Conservation (phyloP, 2,888 invertebrate species). For the Conops quadrifasciatus region DNA sequence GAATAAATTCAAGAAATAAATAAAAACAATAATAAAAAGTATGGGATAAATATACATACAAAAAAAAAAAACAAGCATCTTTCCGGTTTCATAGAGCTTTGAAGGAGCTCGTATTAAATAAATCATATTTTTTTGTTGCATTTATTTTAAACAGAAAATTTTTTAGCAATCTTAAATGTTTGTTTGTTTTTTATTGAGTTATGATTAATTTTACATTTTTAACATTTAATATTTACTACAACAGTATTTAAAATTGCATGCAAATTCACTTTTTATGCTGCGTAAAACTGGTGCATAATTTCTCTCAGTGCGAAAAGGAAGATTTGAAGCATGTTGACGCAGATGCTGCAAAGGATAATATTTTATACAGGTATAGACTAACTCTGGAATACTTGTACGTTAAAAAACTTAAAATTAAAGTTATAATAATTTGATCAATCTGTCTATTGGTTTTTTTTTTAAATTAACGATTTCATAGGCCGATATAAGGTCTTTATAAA, state of each 20-base stretch:
- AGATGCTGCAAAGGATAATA: conserved; percentile 23
- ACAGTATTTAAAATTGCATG: not conserved
- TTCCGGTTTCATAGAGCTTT: not conserved
- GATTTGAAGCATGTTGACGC: conserved; percentile 1
- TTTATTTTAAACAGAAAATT: too few relatives aligned
- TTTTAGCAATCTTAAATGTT: not conserved
- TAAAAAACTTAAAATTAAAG: not conserved
- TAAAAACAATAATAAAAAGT: not conserved
- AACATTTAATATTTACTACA: not conserved
- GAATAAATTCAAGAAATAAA: not conserved
- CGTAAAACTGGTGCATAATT: conserved; percentile 26
- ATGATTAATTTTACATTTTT: too few relatives aligned
- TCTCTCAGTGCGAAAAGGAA: conserved; percentile 22
- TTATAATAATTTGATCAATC: not conserved
- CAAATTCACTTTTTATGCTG: conserved; percentile 33
- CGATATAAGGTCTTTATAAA: too few relatives aligned
- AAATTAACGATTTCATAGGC: too few relatives aligned
- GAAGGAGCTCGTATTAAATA: not conserved
- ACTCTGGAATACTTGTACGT: too few relatives aligned
- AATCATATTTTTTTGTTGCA: too few relatives aligned
- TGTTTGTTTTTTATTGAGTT: too few relatives aligned
- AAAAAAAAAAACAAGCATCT: too few relatives aligned
- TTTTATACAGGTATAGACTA: not conserved
- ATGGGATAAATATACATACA: not conserved
- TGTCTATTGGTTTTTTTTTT: not conserved